Conservation (phyloP, 2,797 vertebrate genomes). For the Leptodactylus fallax region DNA sequence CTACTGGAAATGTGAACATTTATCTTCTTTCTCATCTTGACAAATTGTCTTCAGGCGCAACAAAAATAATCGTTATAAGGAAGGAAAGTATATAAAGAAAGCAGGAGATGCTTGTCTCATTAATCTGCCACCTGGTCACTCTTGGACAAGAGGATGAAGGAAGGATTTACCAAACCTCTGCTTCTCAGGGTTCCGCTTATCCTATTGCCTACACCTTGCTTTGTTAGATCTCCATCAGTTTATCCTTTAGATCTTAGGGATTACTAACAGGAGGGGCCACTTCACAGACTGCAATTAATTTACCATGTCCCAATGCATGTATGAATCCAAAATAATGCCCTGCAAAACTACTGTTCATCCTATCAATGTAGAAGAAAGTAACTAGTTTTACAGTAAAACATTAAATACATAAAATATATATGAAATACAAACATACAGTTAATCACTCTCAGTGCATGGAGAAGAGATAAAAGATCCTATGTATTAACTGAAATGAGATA, state of each 20-base stretch:
- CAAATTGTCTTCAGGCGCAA: not conserved
- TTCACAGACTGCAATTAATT: conserved; percentile 39
- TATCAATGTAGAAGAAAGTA: not conserved
- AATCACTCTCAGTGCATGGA: not conserved
- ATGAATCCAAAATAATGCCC: not conserved
- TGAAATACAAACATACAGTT: too few relatives aligned
- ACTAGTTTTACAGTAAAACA: not conserved
- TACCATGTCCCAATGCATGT: conserved; percentile 15
- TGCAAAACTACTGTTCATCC: not conserved
- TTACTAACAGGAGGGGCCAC: conserved; percentile 34
- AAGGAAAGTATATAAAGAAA: conserved; percentile 11
- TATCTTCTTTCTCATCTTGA: not conserved
- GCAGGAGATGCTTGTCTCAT: conserved; percentile 21
- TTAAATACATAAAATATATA: not conserved
- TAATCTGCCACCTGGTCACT: conserved; percentile 50
- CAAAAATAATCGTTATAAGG: conserved; percentile 9
- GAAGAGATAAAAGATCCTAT: not conserved
- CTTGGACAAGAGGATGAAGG: conserved; percentile 42
- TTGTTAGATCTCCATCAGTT: conserved; percentile 43
- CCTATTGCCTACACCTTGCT: conserved; percentile 44
- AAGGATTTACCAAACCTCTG: conserved; percentile 31
- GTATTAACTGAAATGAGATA: not conserved
- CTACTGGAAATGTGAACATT: not conserved
- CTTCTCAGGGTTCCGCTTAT: conserved; percentile 39
- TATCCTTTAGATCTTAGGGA: conserved; percentile 41